phyloP scores from a whole-genome alignment of 1,140 invertebrate genomes.

The Conopomorpha cramerella region DNA sequence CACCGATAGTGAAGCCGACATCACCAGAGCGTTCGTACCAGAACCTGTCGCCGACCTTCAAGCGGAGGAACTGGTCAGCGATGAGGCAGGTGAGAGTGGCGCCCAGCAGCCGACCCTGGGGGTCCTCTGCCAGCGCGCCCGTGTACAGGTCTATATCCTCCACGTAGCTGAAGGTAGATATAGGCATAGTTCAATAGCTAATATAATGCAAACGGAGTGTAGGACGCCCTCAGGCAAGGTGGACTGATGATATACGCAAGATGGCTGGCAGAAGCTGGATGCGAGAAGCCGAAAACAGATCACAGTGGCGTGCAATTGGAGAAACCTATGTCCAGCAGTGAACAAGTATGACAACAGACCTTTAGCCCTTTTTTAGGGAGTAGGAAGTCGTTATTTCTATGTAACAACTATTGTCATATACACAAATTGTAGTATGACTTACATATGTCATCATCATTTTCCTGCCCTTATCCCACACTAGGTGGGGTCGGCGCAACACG shows the following conservation, averaged over 20 bases:
- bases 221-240: not conserved
- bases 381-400: too few species aligned
- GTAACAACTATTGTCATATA: too few species aligned
- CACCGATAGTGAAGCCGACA: constrained; percentile 74
- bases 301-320: not conserved
- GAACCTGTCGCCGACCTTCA: constrained; percentile 81
- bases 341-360: too few species aligned
- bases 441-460: constrained; percentile 13
- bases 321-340: not conserved
- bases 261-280: constrained; percentile 6
- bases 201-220: not conserved
- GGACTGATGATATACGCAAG: too few species aligned
- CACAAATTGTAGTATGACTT: too few species aligned
- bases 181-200: not conserved
- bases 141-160: constrained; percentile 89
- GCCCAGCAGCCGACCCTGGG: constrained; percentile 74
- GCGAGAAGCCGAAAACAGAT: too few species aligned
- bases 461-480: too few species aligned
- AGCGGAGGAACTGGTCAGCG: constrained; percentile 80
- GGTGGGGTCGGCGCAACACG: too few species aligned
- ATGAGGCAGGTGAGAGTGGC: constrained; percentile 86
- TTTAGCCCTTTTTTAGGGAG: too few species aligned
- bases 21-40: constrained; percentile 82
- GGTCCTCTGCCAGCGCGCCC: constrained; percentile 78
- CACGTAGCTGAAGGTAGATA: constrained; percentile 59